Conservation (phyloP, 2,113 vertebrate species). For the Cryptoleucopteryx plumbea region DNA sequence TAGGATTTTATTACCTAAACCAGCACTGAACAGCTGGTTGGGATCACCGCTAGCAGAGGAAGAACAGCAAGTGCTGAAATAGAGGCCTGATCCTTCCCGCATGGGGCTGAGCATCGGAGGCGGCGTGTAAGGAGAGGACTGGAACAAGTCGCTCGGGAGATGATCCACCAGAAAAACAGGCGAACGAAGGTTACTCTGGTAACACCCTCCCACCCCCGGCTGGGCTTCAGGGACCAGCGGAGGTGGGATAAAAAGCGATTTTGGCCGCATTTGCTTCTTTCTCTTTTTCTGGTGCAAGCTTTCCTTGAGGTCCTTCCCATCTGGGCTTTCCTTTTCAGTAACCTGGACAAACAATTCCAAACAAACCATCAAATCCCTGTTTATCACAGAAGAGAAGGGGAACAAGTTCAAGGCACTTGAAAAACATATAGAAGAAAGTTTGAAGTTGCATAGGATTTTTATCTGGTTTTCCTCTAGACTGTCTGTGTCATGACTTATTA, state of each 20-base stretch:
- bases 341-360: not conserved
- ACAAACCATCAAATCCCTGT: not conserved
- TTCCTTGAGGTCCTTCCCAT: not conserved
- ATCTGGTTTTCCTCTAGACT: not conserved
- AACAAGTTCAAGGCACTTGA: not conserved
- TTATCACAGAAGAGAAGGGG: not conserved
- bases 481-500: not conserved
- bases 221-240: not conserved
- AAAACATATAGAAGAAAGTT: not conserved
- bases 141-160: constrained; percentile 60
- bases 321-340: not conserved
- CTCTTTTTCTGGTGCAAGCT: not conserved
- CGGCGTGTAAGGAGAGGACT: constrained; percentile 70
- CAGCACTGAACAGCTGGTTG: not conserved
- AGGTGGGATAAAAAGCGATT: constrained; percentile 32
- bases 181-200: constrained; percentile 70
- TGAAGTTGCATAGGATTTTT: not conserved
- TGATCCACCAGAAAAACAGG: constrained; percentile 66
- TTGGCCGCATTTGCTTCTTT: constrained; percentile 5
- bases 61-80: constrained; percentile 48
- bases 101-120: constrained; percentile 74
- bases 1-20: constrained; percentile 41
- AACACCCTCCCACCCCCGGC: not conserved
- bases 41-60: not conserved
- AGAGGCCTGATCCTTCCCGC: constrained; percentile 61